Conservation (phyloP, 2,113 vertebrate species). For the Actenoides lindsayi region DNA sequence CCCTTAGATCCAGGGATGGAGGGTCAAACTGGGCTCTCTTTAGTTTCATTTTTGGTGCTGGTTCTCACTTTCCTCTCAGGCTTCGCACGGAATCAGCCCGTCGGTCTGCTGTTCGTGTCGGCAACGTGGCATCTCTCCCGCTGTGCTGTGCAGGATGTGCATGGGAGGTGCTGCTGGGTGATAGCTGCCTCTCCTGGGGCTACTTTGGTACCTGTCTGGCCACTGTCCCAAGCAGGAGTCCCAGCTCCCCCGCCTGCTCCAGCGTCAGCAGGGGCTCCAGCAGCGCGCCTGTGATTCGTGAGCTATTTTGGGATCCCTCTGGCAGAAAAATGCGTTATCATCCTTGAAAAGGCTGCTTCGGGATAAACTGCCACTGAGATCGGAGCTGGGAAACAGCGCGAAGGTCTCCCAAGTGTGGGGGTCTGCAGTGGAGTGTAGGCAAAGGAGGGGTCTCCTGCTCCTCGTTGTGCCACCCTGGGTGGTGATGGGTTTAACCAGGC, state of each 20-base stretch:
- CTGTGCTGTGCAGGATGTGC: accelerated
- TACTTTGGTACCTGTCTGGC: not conserved
- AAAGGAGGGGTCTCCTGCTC: not conserved
- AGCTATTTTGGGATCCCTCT: constrained; percentile 46
- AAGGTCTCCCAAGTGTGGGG: not conserved
- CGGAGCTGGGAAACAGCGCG: not conserved
- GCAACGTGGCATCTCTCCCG: accelerated
- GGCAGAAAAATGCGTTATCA: constrained; percentile 29
- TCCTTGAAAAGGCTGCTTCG: not conserved
- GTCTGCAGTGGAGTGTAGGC: not conserved
- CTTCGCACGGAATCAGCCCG: not conserved
- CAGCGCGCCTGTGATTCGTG: accelerated
- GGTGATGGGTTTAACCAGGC: not conserved
- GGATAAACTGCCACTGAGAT: not conserved
- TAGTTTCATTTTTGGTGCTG: not conserved
- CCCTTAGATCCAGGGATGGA: not conserved
- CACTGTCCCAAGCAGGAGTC: not conserved
- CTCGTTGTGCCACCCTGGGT: accelerated
- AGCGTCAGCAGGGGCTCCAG: not conserved
- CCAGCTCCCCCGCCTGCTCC: not conserved
- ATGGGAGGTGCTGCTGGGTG: not conserved
- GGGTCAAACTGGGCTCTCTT: not conserved
- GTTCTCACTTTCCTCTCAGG: not conserved
- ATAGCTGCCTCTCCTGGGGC: not conserved
- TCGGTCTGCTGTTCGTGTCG: accelerated